Evolutionary conservation across 1,140 invertebrate genomes (phyloP).

Genomic region (Magallana angulata): DNA sequence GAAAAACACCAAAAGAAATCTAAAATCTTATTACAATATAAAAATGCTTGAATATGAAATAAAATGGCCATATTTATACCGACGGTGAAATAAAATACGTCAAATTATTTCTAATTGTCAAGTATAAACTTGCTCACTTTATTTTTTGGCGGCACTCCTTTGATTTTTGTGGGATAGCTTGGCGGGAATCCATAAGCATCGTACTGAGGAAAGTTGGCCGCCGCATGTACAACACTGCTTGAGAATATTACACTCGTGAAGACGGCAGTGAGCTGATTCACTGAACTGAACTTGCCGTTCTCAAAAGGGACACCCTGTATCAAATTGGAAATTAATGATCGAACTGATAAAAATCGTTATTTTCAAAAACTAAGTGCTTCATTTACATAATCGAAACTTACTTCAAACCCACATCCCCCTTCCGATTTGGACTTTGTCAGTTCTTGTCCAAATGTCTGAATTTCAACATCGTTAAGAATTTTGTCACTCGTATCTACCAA

Average conservation of each 20-base stretch:
- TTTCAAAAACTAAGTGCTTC: neutral
- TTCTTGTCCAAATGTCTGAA: constrained; percentile 18
- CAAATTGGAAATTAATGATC: neutral
- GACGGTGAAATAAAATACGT: too few relatives aligned
- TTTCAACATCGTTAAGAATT: neutral
- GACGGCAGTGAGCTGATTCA: constrained; percentile 71
- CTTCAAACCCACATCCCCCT: constrained; percentile 59
- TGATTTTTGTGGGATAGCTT: constrained; percentile 79
- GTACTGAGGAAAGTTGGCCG: constrained; percentile 77
- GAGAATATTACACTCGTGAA: constrained; percentile 77
- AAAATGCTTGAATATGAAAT: too few relatives aligned
- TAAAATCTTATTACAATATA: too few relatives aligned
- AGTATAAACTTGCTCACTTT: constrained; percentile 73
- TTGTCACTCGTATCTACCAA: neutral
- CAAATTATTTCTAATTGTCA: too few relatives aligned
- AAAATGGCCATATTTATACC: too few relatives aligned
- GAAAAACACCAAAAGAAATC: too few relatives aligned
- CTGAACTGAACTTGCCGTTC: constrained; percentile 68
- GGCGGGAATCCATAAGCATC: constrained; percentile 79
- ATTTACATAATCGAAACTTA: neutral
- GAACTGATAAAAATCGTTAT: neutral
- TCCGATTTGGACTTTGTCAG: constrained; percentile 45
- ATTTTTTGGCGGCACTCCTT: constrained; percentile 74
- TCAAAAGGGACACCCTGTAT: constrained; percentile 56
- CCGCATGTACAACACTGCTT: constrained; percentile 78